Base-by-base conservation (phyloP, 1,140 invertebrate genomes). In the Aleiodes sp. region DNA sequence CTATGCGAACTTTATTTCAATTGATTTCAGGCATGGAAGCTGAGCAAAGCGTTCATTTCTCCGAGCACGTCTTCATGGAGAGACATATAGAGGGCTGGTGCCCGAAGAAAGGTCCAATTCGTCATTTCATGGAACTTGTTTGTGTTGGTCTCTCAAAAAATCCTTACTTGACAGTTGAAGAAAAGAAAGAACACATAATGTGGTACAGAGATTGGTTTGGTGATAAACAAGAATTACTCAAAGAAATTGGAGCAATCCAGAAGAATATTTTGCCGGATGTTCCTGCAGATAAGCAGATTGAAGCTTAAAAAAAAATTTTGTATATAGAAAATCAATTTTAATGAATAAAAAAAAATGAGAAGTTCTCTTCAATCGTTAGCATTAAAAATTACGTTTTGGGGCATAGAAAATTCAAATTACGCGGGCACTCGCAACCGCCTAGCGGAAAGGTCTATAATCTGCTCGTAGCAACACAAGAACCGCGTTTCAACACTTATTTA, bases 71-170 rank as follows among this genome's bases (percentile, higher is more conserved):
- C 14, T 98, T 99, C 82, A 84, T 99, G 7, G 96, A 99, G 71
- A 83, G 88, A 16, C 91, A 96, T 81, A 87, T 98, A 19, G 89
- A 93, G 79, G 90, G 88, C 1, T 97, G 94, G 93, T 98, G 98
- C 86, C 97, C 98, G 0, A 88, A 86, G 35, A 90, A 88, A 76
- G 97, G 97, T 0, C 96, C 97, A 0, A 89, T 99, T 66, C 87
- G 94, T 14, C 94, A 98, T 84, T 99, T 98, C 82, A 99, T 99
- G 97, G 96, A 99, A 81, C 87, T 99, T 4, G 96, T 99, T 0
- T 94, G 93, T 74, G 89, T 94, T 0, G 97, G 96, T n/a, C 87
- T 99, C 8, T 96, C 96, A 0, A 97, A 97, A 84, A 99, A 99
- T 88, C 91, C 95, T 3, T 96, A 94, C 81, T 87, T 98, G 69